Evolutionary conservation across 2,113 vertebrate species (phyloP), one percentile per base, ranked within the genome.

Genomic region (Talpa occidentalis): DNA sequence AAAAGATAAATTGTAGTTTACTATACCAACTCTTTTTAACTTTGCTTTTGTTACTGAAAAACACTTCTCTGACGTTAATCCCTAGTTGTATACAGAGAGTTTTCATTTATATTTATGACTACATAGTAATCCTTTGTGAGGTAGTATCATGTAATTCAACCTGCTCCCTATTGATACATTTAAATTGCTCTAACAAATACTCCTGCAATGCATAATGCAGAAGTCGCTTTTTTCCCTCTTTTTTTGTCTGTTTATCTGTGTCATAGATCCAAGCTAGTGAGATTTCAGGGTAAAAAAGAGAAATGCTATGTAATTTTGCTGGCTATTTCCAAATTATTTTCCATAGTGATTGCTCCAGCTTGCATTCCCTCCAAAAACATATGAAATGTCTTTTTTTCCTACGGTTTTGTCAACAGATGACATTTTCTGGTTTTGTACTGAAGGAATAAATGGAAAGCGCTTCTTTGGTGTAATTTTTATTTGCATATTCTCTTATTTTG

Each of bases 291-390:
- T 73, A 62, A 93, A 80, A 92, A 93, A 16, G n/a, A 35, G 47
- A 81, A 62, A 78, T 74, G 40, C 12, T 85, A 10, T 47, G 14
- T 59, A 42, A 52, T 74, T 96, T 96, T 84, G 37, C 32, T 60
- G 19, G 24, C 32, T 40, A 52, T 67, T 85, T 94, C 24, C 35
- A 77, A 67, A 22, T 90, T 78, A 86, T 66, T 87, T 72, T 91
- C 35, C 32, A 49, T 3, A 78, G 42, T 2, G 17, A 62, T 72
- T 80, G 37, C 6, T 92, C 26, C 15, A 42, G 42, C 40, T n/a
- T 30, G 4, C 35, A 80, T 72, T 84, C 14, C 66, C 56, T 89
- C 49, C 92, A 93, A 47, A 67, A 54, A 70, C 22, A 60, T 4
- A 47, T 28, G 10, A 62, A 95, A 84, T 85, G 10, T 16, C 19